Base-by-base conservation (phyloP, 2,113 vertebrate species). In the Actenoides lindsayi region DNA sequence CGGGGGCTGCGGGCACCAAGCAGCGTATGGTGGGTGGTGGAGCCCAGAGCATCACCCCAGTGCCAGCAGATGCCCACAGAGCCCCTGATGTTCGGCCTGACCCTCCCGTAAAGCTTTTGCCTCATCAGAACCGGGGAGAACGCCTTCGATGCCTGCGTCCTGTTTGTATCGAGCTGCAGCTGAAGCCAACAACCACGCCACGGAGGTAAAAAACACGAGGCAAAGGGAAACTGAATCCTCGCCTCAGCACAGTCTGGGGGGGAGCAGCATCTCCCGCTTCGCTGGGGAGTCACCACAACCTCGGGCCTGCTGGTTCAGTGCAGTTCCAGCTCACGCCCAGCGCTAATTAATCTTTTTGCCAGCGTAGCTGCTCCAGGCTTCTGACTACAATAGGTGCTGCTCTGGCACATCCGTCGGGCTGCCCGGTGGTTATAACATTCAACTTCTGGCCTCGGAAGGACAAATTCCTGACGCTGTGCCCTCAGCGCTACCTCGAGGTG, bases 391-490 rank as follows among this genome's bases (percentile, higher is more conserved):
- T 84, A 79, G 48, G 90, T 70, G 16, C 59, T 77, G 88, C 90
- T 93, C 68, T 41, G 37, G 42, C n/a, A 50, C 51, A 6, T 86
- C 82, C 25, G 0, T 67, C 44, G 33, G 65, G 13, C 79, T 85
- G 95, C 75, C 86, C 57, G 20, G 2, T 70, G 93, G 75, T 54
- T 86, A n/a, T 16, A 68, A 7, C 78, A 10, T 54, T 92, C 82
- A 51, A n/a, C 76, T 95, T 56, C 87, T 75, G 92, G 76, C 92
- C 93, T 83, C 91, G 51, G 82, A 17, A 93, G 76, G 95, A 91
- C 85, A 73, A 85, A 96, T 81, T 96, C 96, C 96, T 64, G 57
- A 12, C 82, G 74, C 69, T 44, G 87, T 96, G 92, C 89, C 92
- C 89, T 89, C 62, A 7, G 92, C 0, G 4, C 86, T 87, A 70